Evolutionary conservation across 2,888 invertebrate genomes (phyloP), one percentile per base, ranked within the genome.

Genomic region (Amiota mariae): DNA sequence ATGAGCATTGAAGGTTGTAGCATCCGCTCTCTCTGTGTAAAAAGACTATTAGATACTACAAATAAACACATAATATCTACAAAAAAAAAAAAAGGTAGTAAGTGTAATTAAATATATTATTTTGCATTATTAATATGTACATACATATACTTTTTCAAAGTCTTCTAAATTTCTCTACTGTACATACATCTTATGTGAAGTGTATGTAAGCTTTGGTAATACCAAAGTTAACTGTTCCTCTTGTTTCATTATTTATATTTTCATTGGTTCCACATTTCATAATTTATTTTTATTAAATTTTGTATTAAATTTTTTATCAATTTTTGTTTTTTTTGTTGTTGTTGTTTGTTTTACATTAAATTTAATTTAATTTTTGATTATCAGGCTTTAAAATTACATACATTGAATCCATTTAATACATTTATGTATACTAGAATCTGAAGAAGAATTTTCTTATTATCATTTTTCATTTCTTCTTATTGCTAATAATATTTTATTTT

Each of bases 321-420:
- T 9, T 46, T 63, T 12, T 36, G 11, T 36, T 63, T 63, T 20
- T 12, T 36, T 36, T 9, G 1, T n/a, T n/a, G n/a, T n/a, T n/a
- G n/a, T n/a, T n/a, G n/a, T 63, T 46, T 46, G 6, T 48, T 48
- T 47, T 66, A 10, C 66, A 66, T 87, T 87, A 86, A 87, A 86
- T 87, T 87, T 83, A 77, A 87, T 87, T 87, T 87, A 87, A 85
- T 82, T 85, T 84, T 87, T 87, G 87, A 87, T 87, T 87, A 87
- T 87, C 87, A 85, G 87, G 87, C 87, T 82, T 82, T 70, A 71
- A 36, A 36, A 77, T 75, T 79, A 74, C 72, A 75, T 79, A 74
- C 72, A 75, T 70, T 73, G 73, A 59, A 59, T 59, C 20, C 8
- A 4, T 18, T 18, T 20, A 59, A 20, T 59, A 20, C 20, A 20